A percentile compares a stretch with the other conserved stretches of the same genome.
Evolutionary conservation across 2,113 vertebrate species (phyloP).

Genomic region (Dromiciops gliroides): DNA sequence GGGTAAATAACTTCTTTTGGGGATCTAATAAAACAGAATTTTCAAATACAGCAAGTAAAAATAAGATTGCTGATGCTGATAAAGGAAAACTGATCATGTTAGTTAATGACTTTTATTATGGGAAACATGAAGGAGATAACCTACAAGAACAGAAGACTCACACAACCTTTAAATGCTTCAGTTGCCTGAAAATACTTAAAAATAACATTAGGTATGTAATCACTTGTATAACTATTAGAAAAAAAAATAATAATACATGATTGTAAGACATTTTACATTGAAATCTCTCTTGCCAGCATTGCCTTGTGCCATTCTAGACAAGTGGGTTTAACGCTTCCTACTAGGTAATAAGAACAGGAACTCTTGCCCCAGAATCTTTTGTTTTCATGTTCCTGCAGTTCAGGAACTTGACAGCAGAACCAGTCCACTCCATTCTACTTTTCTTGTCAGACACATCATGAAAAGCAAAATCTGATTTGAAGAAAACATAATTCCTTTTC

Average conservation of each 20-base stretch:
- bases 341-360: constrained; percentile 18
- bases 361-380: constrained; percentile 9
- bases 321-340: constrained; percentile 27
- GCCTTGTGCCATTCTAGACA: background rate
- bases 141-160: constrained; percentile 89
- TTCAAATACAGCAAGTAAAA: constrained; percentile 73
- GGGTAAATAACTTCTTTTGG: constrained; percentile 82
- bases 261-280: background rate
- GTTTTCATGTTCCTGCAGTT: constrained; percentile 23
- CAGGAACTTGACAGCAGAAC: background rate
- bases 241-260: constrained; percentile 28
- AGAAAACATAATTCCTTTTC: constrained; percentile 20
- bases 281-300: constrained; percentile 41
- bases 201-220: constrained; percentile 95
- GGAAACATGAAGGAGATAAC: constrained; percentile 90
- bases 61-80: constrained; percentile 82
- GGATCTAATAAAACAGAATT: constrained; percentile 76
- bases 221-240: constrained; percentile 45
- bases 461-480: constrained; percentile 37
- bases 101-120: constrained; percentile 98
- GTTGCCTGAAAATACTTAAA: constrained; percentile 97
- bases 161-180: constrained; percentile 96
- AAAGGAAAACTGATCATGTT: constrained; percentile 97
- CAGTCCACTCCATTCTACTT: constrained; percentile 4
- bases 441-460: constrained; percentile 38